A percentile compares a stretch with the other conserved stretches of the same genome.
phyloP scores from a whole-genome alignment of 2,797 vertebrate species.

The Phoeniculus purpureus region DNA sequence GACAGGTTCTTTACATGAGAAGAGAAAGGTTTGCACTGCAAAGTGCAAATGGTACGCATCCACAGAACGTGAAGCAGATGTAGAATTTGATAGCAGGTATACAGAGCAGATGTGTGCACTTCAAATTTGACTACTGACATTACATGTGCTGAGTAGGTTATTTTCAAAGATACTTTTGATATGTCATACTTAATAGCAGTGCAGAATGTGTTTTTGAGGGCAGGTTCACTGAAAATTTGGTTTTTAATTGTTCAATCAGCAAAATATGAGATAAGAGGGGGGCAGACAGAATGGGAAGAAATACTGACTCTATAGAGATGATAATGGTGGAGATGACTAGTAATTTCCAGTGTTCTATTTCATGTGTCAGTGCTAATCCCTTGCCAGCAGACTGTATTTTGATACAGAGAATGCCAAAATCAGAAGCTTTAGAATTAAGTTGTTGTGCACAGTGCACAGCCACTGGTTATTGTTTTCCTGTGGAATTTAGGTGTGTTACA shows the following conservation, averaged over 20 bases:
- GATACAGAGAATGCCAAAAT: background rate
- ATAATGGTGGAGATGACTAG: background rate
- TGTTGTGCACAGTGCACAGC: background rate
- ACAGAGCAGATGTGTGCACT: background rate
- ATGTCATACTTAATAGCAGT: background rate
- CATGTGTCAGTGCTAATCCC: background rate
- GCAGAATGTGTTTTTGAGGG: background rate
- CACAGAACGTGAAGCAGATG: background rate
- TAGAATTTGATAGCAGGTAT: background rate
- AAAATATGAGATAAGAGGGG: background rate
- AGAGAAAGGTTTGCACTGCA: conserved; percentile 21
- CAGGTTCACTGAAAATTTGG: background rate
- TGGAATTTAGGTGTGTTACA: background rate
- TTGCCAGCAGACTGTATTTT: background rate
- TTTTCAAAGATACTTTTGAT: background rate
- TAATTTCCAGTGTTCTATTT: background rate
- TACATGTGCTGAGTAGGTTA: background rate
- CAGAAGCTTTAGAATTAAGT: background rate
- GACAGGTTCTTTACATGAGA: background rate
- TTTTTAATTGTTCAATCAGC: background rate
- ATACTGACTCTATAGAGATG: background rate
- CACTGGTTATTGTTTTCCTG: background rate
- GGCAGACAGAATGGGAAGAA: background rate
- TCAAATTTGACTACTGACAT: background rate
- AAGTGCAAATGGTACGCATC: background rate